Evolutionary conservation across 2,113 vertebrate species (phyloP).

Genomic region (Bucco capensis): DNA sequence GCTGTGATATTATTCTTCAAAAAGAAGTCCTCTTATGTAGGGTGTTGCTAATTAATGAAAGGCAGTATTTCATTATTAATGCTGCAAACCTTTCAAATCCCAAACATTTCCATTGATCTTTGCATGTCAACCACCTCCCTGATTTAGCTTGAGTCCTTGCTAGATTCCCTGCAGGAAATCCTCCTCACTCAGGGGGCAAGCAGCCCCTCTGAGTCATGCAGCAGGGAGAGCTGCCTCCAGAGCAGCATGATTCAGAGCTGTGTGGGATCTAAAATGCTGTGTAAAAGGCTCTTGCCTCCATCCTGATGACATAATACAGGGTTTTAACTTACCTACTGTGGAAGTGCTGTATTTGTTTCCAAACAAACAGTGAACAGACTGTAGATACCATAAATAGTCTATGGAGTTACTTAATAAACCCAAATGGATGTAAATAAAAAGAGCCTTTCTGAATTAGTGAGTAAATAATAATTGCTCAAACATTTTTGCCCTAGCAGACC

Average conservation of each 20-base stretch:
- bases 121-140: neutral
- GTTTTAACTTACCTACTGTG: slow-evolving; percentile 21
- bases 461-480: slow-evolving; percentile 9
- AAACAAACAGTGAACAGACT: slow-evolving; percentile 1
- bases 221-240: neutral
- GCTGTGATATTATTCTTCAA: neutral
- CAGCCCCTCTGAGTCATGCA: neutral
- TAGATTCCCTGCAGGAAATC: neutral
- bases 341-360: slow-evolving; percentile 8
- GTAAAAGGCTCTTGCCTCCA: neutral
- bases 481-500: neutral
- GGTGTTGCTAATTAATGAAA: neutral
- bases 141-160: neutral
- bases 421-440: slow-evolving; percentile 5
- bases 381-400: neutral
- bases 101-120: neutral
- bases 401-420: neutral
- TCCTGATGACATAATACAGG: neutral
- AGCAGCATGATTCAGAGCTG: neutral
- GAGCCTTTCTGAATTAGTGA: slow-evolving; percentile 1
- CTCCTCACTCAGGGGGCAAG: neutral
- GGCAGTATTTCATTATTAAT: neutral
- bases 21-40: neutral
- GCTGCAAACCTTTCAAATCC: neutral
- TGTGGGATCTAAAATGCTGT: neutral